Conservation (phyloP, 2,888 invertebrate species). For the Alentia gelatinosa region DNA sequence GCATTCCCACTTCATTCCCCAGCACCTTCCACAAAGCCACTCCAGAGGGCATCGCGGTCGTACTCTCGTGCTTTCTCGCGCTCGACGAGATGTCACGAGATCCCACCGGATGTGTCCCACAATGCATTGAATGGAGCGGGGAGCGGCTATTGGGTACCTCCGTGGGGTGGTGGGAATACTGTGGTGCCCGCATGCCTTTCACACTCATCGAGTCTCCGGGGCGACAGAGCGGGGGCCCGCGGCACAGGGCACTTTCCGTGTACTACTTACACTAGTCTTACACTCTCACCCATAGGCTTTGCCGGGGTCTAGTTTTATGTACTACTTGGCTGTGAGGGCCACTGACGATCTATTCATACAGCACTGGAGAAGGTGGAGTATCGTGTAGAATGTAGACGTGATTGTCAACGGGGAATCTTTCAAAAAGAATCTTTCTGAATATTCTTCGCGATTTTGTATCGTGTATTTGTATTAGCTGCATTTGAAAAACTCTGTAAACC, state of each 20-base stretch:
- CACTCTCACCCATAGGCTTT: too few relatives aligned
- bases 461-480: too few relatives aligned
- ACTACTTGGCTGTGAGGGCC: too few relatives aligned
- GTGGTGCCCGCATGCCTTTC: not conserved
- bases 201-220: not conserved
- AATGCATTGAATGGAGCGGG: constrained; percentile 20
- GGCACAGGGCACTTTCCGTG: not conserved
- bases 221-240: not conserved
- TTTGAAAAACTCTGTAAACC: too few relatives aligned
- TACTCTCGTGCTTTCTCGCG: constrained; percentile 36
- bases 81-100: constrained; percentile 14
- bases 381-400: too few relatives aligned
- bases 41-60: not conserved
- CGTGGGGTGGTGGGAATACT: not conserved
- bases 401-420: too few relatives aligned
- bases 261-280: not conserved
- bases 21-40: not conserved
- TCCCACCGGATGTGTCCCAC: constrained; percentile 29
- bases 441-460: too few relatives aligned
- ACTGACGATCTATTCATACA: too few relatives aligned
- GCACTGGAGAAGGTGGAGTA: too few relatives aligned
- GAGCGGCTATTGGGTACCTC: not conserved
- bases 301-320: too few relatives aligned
- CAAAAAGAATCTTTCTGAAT: too few relatives aligned
- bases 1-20: not conserved